Evolutionary conservation across 1,140 invertebrate genomes (phyloP), one percentile per base, ranked within the genome.

Genomic region (Piezodorus guildinii): DNA sequence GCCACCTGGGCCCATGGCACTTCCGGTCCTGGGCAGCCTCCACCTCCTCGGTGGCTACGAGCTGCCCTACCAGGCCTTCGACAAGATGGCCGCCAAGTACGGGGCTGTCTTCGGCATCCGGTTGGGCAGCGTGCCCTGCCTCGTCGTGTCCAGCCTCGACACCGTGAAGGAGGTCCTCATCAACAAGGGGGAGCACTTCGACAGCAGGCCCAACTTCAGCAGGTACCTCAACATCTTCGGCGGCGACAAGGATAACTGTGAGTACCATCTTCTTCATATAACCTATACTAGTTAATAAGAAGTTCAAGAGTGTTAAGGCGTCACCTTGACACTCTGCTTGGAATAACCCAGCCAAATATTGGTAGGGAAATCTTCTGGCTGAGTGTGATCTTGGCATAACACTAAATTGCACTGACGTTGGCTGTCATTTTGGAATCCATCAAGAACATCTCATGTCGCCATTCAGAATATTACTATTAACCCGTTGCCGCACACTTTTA

Each of bases 201-300:
- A 85, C 67, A 79, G 80, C 43, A 72, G 85, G 46, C 85, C 85
- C 0, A 79, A 83, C 70, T 86, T 87, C 68, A 64, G 72, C 19
- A 72, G 85, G 68, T 85, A 83, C 70, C 75, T 81, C 63, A 72
- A 80, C 21, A 76, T 87, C 3, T 87, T 87, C 72, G 75, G 76
- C 52, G 82, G 82, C 19, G 76, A 85, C 70, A 83, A 81, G 69
- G 77, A 86, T 65, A 85, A 85, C 69, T 86, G 85, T 87, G 78
- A 85, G 85, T 80, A 62, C n/a, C 4, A 15, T 12, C 39, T 15
- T 25, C 21, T n/a, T n/a, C n/a, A n/a, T n/a, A n/a, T n/a, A n/a
- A n/a, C n/a, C n/a, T n/a, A n/a, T n/a, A n/a, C n/a, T n/a, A n/a
- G n/a, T n/a, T n/a, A n/a, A n/a, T n/a, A n/a, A n/a, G n/a, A n/a